A percentile compares a stretch with the other conserved stretches of the same genome.
Evolutionary conservation across 2,797 vertebrate genomes (phyloP).

Genomic region (Trachops cirrhosus): DNA sequence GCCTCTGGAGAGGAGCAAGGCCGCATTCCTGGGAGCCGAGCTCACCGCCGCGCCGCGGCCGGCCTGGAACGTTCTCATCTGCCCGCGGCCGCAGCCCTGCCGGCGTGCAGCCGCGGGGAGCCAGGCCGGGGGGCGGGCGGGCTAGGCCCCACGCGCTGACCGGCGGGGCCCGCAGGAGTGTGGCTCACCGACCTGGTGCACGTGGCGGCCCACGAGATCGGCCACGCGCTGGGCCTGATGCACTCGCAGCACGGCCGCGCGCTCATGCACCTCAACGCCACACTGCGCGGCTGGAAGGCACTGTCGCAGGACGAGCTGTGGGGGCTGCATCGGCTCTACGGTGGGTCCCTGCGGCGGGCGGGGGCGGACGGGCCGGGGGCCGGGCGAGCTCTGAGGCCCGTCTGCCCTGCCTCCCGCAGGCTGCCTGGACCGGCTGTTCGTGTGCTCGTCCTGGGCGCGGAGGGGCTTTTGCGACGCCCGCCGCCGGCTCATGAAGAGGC

Average conservation of each 20-base stretch:
- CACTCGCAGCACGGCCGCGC: slow-evolving; percentile 92
- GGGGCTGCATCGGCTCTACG: slow-evolving; percentile 96
- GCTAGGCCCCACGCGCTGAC: background rate
- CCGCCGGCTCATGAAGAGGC: slow-evolving; percentile 93
- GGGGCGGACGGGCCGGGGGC: accelerated
- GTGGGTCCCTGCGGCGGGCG: slow-evolving; percentile 76
- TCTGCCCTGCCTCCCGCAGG: slow-evolving; percentile 80
- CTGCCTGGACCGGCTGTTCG: slow-evolving; percentile 93
- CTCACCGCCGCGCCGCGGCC: slow-evolving; percentile 23
- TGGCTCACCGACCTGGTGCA: slow-evolving; percentile 98
- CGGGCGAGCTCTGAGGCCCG: background rate
- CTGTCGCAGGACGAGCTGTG: slow-evolving; percentile 98
- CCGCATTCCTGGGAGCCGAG: slow-evolving; percentile 55
- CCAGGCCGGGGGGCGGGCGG: background rate
- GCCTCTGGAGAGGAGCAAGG: background rate
- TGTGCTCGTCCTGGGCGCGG: slow-evolving; percentile 92
- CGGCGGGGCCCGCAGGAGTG: slow-evolving; percentile 85
- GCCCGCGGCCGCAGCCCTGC: background rate
- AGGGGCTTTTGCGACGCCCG: slow-evolving; percentile 93
- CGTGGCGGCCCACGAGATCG: slow-evolving; percentile 96
- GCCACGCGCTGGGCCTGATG: slow-evolving; percentile 96
- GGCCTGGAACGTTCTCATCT: slow-evolving; percentile 29
- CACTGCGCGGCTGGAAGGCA: slow-evolving; percentile 91
- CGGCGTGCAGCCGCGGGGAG: background rate
- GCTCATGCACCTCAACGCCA: slow-evolving; percentile 98